Evolutionary conservation across 1,140 invertebrate genomes (phyloP).

Genomic region (Drosophila triauraria): DNA sequence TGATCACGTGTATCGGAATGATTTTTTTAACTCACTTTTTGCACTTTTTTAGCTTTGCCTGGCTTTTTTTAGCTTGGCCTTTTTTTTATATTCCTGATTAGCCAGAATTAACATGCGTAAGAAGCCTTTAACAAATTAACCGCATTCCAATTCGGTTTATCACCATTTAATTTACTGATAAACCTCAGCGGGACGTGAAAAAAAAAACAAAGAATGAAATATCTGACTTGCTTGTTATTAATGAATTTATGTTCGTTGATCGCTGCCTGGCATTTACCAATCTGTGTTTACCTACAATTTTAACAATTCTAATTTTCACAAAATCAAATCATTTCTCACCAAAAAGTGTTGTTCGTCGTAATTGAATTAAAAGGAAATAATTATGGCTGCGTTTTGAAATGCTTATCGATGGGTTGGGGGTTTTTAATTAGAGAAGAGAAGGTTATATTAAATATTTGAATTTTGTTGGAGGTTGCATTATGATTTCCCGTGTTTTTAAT

Average conservation of each 20-base stretch:
- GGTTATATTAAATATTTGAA: too few species aligned
- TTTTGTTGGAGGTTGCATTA: too few species aligned
- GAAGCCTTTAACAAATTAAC: conserved; percentile 53
- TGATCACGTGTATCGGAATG: conserved; percentile 76
- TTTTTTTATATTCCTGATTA: conserved; percentile 18
- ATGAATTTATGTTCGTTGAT: conserved; percentile 71
- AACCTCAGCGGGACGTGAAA: conserved; percentile 18
- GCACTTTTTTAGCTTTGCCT: conserved; percentile 1
- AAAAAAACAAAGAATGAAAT: neutral
- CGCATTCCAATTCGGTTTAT: conserved; percentile 62
- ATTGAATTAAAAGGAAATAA: conserved; percentile 78
- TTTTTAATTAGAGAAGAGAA: conserved; percentile 5
- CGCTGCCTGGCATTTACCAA: conserved; percentile 21
- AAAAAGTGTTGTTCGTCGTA: conserved; percentile 57
- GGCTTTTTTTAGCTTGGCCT: neutral
- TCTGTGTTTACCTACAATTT: conserved; percentile 60
- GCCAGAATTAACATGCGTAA: conserved; percentile 64
- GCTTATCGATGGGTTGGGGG: conserved; percentile 12
- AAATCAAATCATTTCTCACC: conserved; percentile 53
- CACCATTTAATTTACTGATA: conserved; percentile 57
- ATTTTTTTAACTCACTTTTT: conserved; percentile 24
- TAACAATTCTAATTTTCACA: conserved; percentile 77
- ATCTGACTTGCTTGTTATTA: conserved; percentile 45
- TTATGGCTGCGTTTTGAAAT: conserved; percentile 45
- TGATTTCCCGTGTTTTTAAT: too few species aligned